Conservation (phyloP, 1,140 invertebrate genomes). For the Habropoda laboriosa region DNA sequence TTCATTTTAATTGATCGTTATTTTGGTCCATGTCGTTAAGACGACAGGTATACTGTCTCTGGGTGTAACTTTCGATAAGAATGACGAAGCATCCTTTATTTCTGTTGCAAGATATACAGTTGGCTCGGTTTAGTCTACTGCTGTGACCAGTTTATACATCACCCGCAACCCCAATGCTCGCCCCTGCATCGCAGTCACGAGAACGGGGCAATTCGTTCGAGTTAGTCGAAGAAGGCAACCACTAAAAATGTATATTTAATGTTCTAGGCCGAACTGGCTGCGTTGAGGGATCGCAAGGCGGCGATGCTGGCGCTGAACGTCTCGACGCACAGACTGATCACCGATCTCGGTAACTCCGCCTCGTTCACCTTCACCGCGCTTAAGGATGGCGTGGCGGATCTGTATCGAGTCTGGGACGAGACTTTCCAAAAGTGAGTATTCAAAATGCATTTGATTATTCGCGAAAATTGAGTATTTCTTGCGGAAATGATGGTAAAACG, state of each 20-base stretch:
- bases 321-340: slow-evolving; percentile 87
- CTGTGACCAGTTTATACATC: slow-evolving; percentile 63
- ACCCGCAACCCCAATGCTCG: slow-evolving; percentile 37
- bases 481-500: no score
- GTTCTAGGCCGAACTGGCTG: slow-evolving; percentile 85
- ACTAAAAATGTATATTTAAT: slow-evolving; percentile 79
- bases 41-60: neutral
- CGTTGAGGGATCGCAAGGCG: slow-evolving; percentile 87
- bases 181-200: slow-evolving; percentile 14
- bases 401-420: slow-evolving; percentile 90
- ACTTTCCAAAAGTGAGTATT: slow-evolving; percentile 87
- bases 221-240: slow-evolving; percentile 65
- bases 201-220: slow-evolving; percentile 67
- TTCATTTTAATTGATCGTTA: no score
- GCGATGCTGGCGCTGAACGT: slow-evolving; percentile 88
- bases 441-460: no score
- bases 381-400: slow-evolving; percentile 87
- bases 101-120: slow-evolving; percentile 18
- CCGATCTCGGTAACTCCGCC: slow-evolving; percentile 81
- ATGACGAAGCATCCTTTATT: slow-evolving; percentile 44
- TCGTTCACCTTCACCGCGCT: slow-evolving; percentile 81
- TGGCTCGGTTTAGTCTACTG: slow-evolving; percentile 24
- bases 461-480: no score
- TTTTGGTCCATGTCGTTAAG: no score
- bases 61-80: neutral